Percentiles rank a stretch among this genome's conserved stretches.
These are phyloP conservation scores for Neostethus bicornis DNA, from an alignment of 2,797 vertebrate species.

Conservation along the genomic window DNA sequence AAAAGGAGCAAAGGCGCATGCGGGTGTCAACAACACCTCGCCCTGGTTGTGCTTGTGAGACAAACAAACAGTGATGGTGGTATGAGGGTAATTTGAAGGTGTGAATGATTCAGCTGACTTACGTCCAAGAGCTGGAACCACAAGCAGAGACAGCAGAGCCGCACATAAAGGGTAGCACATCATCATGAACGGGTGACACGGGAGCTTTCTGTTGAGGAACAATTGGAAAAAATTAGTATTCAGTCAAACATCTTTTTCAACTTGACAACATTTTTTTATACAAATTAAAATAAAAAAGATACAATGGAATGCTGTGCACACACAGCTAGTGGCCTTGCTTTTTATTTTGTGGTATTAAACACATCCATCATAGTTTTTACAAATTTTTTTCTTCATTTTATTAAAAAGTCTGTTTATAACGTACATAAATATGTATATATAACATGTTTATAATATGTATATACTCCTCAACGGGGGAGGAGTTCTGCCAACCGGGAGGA, in stretches of 20 bases:
- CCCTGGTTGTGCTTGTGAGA: slow-evolving; percentile 23
- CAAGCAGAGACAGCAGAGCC: slow-evolving; percentile 61
- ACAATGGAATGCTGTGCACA: slow-evolving; percentile 3
- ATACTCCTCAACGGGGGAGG: too few relatives aligned
- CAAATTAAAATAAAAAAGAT: slow-evolving; percentile 44
- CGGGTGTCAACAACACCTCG: slow-evolving; percentile 14
- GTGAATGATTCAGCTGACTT: slow-evolving; percentile 58
- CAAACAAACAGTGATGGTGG: slow-evolving; percentile 24
- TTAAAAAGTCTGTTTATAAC: background rate
- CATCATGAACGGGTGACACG: slow-evolving; percentile 20
- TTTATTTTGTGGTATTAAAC: background rate
- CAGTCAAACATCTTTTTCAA: slow-evolving; percentile 21
- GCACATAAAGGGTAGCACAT: slow-evolving; percentile 29
- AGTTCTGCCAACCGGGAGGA: too few relatives aligned
- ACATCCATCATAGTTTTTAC: background rate
- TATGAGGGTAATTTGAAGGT: background rate
- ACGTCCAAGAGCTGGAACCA: slow-evolving; percentile 72
- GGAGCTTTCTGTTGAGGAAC: slow-evolving; percentile 60
- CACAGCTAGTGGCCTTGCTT: slow-evolving; percentile 18
- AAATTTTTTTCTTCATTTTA: slow-evolving; percentile 1
- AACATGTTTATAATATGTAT: too few relatives aligned
- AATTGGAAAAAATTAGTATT: slow-evolving; percentile 28
- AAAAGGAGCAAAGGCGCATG: slow-evolving; percentile 27
- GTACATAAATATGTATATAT: too few relatives aligned
- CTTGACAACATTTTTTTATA: slow-evolving; percentile 36